These are phyloP conservation scores for Parnassius orleans DNA, from an alignment of 2,888 invertebrate species.

Conservation along the genomic window DNA sequence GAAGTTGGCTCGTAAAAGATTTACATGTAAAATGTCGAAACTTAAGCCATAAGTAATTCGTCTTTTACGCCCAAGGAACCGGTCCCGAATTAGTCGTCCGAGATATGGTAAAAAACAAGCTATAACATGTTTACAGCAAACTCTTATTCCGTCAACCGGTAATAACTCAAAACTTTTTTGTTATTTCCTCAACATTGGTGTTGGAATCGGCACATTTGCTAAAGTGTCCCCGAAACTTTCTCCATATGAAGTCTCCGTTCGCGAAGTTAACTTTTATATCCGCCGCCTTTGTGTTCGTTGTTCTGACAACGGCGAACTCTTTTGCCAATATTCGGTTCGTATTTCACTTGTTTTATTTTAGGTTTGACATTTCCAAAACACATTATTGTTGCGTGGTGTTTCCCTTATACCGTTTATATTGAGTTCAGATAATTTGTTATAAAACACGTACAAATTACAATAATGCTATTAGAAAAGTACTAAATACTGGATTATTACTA, in stretches of 20 bases:
- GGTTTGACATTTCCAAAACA: conserved; percentile 46
- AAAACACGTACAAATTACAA: background rate
- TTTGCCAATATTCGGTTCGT: conserved; percentile 12
- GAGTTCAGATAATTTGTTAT: conserved; percentile 9
- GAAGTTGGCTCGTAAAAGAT: conserved; percentile 17
- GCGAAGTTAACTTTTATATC: conserved; percentile 59
- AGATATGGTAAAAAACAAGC: conserved; percentile 59
- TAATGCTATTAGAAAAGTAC: background rate
- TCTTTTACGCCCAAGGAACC: background rate
- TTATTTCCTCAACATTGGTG: conserved; percentile 56
- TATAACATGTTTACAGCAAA: conserved; percentile 62
- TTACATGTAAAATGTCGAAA: conserved; percentile 13
- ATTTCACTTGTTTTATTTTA: conserved; percentile 26
- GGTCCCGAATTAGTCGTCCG: conserved; percentile 46
- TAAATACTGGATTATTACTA: too few species aligned
- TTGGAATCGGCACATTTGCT: conserved; percentile 65
- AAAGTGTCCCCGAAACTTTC: conserved; percentile 67
- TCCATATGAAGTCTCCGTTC: conserved; percentile 55
- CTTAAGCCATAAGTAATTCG: conserved; percentile 20
- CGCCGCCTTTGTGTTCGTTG: conserved; percentile 43
- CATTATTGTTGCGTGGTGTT: conserved; percentile 36
- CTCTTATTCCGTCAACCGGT: conserved; percentile 30
- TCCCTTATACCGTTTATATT: conserved; percentile 26
- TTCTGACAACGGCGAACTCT: conserved; percentile 18
- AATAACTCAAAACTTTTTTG: conserved; percentile 68